A percentile compares a stretch with the other conserved stretches of the same genome.
These are phyloP conservation scores for Halichoerus grypus DNA, from an alignment of 2,113 vertebrate species.

Conservation along the genomic window DNA sequence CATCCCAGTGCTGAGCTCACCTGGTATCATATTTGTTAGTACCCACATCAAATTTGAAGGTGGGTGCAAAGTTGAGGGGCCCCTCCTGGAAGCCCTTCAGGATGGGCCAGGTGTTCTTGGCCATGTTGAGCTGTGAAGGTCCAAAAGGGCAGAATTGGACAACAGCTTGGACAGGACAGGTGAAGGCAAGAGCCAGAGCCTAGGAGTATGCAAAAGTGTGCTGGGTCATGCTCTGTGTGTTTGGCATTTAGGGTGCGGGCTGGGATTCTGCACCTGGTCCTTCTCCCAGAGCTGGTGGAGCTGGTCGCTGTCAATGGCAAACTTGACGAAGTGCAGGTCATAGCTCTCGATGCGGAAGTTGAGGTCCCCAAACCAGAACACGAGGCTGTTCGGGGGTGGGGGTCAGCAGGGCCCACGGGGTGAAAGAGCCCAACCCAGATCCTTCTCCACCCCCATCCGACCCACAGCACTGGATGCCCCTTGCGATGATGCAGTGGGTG, in stretches of 20 bases:
- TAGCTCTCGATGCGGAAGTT: slow-evolving; percentile 98
- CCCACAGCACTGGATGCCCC: slow-evolving; percentile 43
- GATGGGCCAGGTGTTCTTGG: slow-evolving; percentile 94
- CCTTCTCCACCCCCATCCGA: slow-evolving; percentile 91
- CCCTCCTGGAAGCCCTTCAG: slow-evolving; percentile 97
- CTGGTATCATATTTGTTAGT: slow-evolving; percentile 98
- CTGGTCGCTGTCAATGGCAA: slow-evolving; percentile 95
- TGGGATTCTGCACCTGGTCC: slow-evolving; percentile 93
- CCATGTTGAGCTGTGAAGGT: slow-evolving; percentile 94
- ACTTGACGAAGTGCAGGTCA: slow-evolving; percentile 97
- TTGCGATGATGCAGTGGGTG: not conserved
- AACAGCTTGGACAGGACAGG: not conserved
- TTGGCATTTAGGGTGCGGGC: not conserved
- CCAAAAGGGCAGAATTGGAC: slow-evolving; percentile 57
- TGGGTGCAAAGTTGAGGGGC: slow-evolving; percentile 95
- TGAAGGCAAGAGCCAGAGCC: not conserved
- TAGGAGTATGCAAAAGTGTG: not conserved
- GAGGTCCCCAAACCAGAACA: slow-evolving; percentile 99
- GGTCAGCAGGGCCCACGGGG: not conserved
- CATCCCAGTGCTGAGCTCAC: slow-evolving; percentile 80
- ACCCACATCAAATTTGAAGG: slow-evolving; percentile 99
- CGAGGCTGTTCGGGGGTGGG: slow-evolving; percentile 87
- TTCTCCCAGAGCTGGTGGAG: slow-evolving; percentile 97
- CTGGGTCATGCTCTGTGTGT: not conserved
- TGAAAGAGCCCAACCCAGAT: not conserved